These are phyloP conservation scores for Sebastes elongatus DNA, from an alignment of 2,797 vertebrate genomes.

Conservation along the genomic window DNA sequence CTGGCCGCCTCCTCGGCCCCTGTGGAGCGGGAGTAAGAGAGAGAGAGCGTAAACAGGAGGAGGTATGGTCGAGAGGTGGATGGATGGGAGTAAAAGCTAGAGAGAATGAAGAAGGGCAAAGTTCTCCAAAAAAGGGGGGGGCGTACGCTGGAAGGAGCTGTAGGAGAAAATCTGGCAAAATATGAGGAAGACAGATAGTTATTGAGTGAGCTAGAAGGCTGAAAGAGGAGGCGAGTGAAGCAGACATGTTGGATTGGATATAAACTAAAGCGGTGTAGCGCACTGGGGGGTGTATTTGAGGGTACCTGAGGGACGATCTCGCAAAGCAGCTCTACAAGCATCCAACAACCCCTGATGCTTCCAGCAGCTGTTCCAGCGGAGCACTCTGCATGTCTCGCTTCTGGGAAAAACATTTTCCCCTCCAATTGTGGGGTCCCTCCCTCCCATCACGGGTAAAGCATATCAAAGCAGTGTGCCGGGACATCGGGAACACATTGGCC, in stretches of 20 bases:
- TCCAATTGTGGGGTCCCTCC: slow-evolving; percentile 55
- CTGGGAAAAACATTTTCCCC: slow-evolving; percentile 77
- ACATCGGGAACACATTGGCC: slow-evolving; percentile 61
- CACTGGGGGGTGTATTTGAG: slow-evolving; percentile 31
- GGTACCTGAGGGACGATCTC: slow-evolving; percentile 45
- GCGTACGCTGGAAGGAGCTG: not conserved
- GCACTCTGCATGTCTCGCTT: slow-evolving; percentile 22
- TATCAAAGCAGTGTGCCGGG: slow-evolving; percentile 59
- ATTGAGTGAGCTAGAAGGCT: slow-evolving; percentile 6
- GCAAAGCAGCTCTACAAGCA: slow-evolving; percentile 47
- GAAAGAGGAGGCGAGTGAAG: slow-evolving; percentile 2
- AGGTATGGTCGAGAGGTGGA: not conserved
- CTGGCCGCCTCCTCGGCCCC: slow-evolving; percentile 24
- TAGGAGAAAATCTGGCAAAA: slow-evolving; percentile 11
- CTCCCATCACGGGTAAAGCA: slow-evolving; percentile 36
- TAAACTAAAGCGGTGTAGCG: slow-evolving; percentile 34
- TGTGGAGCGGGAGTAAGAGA: slow-evolving; percentile 14
- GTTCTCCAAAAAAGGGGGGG: not conserved
- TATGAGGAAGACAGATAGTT: slow-evolving; percentile 13
- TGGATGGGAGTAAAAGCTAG: not conserved
- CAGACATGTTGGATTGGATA: slow-evolving; percentile 50
- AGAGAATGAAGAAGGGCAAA: slow-evolving; percentile 21
- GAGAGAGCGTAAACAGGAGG: slow-evolving; percentile 18
- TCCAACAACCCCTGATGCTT: slow-evolving; percentile 66
- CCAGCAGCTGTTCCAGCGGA: slow-evolving; percentile 71